These are phyloP conservation scores for Ammospiza maritima DNA, from an alignment of 2,797 vertebrate species.

Conservation along the genomic window DNA sequence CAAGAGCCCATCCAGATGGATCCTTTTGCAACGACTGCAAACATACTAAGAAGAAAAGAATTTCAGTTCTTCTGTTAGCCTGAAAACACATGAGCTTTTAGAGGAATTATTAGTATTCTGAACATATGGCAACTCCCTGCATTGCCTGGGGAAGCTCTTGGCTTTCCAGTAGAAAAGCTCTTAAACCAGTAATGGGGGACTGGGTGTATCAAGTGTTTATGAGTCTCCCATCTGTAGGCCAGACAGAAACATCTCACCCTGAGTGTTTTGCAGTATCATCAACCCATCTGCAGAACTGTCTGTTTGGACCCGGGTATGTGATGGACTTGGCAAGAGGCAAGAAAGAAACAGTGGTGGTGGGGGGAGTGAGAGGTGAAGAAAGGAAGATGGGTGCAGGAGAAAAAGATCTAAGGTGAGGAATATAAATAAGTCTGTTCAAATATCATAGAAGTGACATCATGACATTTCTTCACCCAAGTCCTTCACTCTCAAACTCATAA, in stretches of 20 bases:
- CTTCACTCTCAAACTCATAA: slow-evolving; percentile 41
- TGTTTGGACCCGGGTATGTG: slow-evolving; percentile 9
- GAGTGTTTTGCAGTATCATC: slow-evolving; percentile 9
- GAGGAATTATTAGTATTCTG: neutral
- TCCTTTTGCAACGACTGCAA: slow-evolving; percentile 21
- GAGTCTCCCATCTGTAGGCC: slow-evolving; percentile 51
- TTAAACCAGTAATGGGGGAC: slow-evolving; percentile 53
- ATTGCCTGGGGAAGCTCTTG: slow-evolving; percentile 50
- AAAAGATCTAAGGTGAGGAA: slow-evolving; percentile 28
- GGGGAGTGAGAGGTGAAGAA: neutral
- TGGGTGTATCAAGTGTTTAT: slow-evolving; percentile 59
- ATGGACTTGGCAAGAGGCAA: slow-evolving; percentile 3
- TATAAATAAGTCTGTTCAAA: slow-evolving; percentile 33
- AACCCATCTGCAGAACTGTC: slow-evolving; percentile 27
- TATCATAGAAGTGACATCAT: slow-evolving; percentile 27
- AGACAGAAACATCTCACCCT: slow-evolving; percentile 35
- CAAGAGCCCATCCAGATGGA: neutral
- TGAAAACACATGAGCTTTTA: slow-evolving; percentile 44
- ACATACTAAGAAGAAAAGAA: slow-evolving; percentile 25
- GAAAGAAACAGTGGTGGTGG: neutral
- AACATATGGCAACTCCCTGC: slow-evolving; percentile 36
- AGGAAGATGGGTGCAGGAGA: slow-evolving; percentile 1
- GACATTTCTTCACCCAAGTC: slow-evolving; percentile 15
- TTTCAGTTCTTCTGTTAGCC: slow-evolving; percentile 8
- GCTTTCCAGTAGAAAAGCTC: slow-evolving; percentile 59